A percentile compares a stretch with the other conserved stretches of the same genome.
phyloP scores from a whole-genome alignment of 2,888 invertebrate genomes.

The Sabellastarte sp. region DNA sequence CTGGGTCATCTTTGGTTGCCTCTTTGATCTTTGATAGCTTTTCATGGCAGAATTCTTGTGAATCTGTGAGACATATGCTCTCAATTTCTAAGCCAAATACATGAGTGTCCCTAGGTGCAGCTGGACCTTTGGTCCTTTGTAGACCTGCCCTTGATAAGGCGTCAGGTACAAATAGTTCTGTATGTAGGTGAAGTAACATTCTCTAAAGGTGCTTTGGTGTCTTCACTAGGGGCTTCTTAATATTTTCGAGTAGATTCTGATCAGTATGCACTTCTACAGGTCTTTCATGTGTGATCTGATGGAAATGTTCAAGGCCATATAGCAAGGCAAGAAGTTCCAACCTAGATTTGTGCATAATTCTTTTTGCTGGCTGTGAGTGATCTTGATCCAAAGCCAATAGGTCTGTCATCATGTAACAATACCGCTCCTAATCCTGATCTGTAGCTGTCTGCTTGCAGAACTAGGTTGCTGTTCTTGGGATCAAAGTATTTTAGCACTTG shows the following conservation, averaged over 20 bases:
- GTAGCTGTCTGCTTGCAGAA: not conserved
- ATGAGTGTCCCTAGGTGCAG: not conserved
- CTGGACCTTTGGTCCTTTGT: not conserved
- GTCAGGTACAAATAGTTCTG: constrained; percentile 2
- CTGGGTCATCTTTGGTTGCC: not conserved
- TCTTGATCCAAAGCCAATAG: not conserved
- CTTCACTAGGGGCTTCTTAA: not conserved
- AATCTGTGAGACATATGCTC: not conserved
- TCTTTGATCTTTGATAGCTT: not conserved
- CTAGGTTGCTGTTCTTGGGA: not conserved
- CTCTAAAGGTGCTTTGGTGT: not conserved
- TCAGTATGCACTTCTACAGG: not conserved
- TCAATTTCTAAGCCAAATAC: not conserved
- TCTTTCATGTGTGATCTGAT: not conserved
- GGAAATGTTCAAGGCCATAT: constrained; percentile 1
- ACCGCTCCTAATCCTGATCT: not conserved
- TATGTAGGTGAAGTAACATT: constrained; percentile 1
- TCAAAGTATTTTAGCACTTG: constrained; percentile 3
- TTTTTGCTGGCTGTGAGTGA: not conserved
- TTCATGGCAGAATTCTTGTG: not conserved
- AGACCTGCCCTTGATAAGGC: not conserved
- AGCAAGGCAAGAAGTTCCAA: not conserved
- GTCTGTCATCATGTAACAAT: not conserved
- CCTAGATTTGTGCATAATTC: constrained; percentile 2
- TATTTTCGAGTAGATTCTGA: not conserved